These are phyloP conservation scores for Actinia tenebrosa DNA, from an alignment of 64 coral and sea anemone species.

Conservation along the genomic window DNA sequence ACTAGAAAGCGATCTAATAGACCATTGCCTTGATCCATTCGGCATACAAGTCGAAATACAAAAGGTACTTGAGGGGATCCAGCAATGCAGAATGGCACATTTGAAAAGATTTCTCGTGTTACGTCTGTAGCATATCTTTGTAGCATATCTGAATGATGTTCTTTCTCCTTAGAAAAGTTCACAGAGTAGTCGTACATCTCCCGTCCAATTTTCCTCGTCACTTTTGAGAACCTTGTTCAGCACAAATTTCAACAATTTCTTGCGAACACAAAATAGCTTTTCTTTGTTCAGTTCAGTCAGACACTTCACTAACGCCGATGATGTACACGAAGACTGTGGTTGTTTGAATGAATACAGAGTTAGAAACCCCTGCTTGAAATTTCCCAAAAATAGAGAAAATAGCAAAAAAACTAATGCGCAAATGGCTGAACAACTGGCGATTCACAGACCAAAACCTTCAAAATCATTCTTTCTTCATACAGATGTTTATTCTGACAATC, in stretches of 20 bases:
- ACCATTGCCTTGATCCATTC: slow-evolving; percentile 48
- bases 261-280: slow-evolving; percentile 36
- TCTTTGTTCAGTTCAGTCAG: too few species aligned
- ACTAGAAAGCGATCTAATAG: slow-evolving; percentile 35
- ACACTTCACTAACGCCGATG: too few species aligned
- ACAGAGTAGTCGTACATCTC: slow-evolving; percentile 37
- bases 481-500: slow-evolving; percentile 2
- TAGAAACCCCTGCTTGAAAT: too few species aligned
- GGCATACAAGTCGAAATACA: slow-evolving; percentile 27
- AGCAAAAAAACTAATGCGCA: too few species aligned
- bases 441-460: background rate
- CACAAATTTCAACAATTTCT: slow-evolving; percentile 31
- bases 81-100: slow-evolving; percentile 48
- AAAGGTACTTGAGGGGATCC: slow-evolving; percentile 51
- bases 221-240: slow-evolving; percentile 61
- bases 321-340: too few species aligned
- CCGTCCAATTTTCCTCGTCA: slow-evolving; percentile 51
- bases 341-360: too few species aligned
- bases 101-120: slow-evolving; percentile 32
- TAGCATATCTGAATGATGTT: slow-evolving; percentile 36
- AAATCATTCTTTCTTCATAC: background rate
- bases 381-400: too few species aligned
- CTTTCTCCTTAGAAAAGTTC: slow-evolving; percentile 54
- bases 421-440: too few species aligned
- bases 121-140: slow-evolving; percentile 40